A percentile compares a stretch with the other conserved stretches of the same genome.
phyloP scores from a whole-genome alignment of 1,140 invertebrate genomes.

The Chironomus striatipennis region DNA sequence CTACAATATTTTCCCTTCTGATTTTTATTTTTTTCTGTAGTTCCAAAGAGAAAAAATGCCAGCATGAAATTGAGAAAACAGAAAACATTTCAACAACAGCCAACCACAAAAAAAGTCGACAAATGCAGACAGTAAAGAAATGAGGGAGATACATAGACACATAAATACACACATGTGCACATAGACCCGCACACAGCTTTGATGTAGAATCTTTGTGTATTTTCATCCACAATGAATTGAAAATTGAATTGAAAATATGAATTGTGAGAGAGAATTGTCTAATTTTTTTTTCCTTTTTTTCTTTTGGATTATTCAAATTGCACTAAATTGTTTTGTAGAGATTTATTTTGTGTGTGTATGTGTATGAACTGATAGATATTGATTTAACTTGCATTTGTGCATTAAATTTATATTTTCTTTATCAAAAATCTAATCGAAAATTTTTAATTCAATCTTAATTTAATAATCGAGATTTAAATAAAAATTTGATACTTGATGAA shows the following conservation, averaged over 20 bases:
- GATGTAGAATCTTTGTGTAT: too few relatives aligned
- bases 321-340: too few relatives aligned
- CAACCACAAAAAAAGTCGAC: constrained; percentile 23
- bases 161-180: not conserved
- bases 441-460: not conserved
- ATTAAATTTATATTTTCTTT: too few relatives aligned
- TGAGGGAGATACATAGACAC: not conserved
- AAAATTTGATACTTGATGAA: not conserved
- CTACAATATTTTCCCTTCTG: constrained; percentile 12
- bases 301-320: too few relatives aligned
- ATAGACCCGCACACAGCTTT: not conserved
- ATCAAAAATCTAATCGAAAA: too few relatives aligned
- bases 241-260: too few relatives aligned
- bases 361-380: too few relatives aligned
- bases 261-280: too few relatives aligned
- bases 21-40: not conserved
- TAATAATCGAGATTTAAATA: not conserved
- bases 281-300: too few relatives aligned
- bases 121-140: not conserved
- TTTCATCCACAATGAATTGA: too few relatives aligned
- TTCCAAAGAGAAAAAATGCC: not conserved
- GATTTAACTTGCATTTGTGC: too few relatives aligned
- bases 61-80: not conserved
- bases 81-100: constrained; percentile 23
- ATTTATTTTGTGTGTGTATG: too few relatives aligned